Percentiles rank a stretch among this genome's conserved stretches.
These are phyloP conservation scores for Dipodomys ordii DNA, from an alignment of 2,113 vertebrate genomes.

Conservation along the genomic window DNA sequence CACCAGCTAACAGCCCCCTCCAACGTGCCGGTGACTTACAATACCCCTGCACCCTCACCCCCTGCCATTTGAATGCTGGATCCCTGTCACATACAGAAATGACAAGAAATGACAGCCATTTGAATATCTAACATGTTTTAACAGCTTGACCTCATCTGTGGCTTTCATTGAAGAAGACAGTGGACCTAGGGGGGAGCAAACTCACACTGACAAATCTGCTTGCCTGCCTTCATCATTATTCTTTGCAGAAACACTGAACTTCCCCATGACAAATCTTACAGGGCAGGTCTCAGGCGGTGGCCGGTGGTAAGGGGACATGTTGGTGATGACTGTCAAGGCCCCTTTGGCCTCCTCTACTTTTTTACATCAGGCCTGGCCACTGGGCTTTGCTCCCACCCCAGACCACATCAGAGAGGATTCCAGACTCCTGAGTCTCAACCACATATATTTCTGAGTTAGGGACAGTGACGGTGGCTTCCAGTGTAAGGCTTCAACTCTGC, in stretches of 20 bases:
- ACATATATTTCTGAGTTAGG: not conserved
- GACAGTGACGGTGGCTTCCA: not conserved
- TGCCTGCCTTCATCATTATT: not conserved
- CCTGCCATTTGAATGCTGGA: no score
- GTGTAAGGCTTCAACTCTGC: not conserved
- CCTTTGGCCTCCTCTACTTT: not conserved
- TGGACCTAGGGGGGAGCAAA: not conserved
- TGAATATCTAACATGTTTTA: not conserved
- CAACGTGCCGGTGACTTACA: not conserved
- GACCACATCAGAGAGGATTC: not conserved
- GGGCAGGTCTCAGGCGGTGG: not conserved
- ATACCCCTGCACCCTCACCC: not conserved
- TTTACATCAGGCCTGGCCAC: not conserved
- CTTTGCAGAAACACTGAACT: not conserved
- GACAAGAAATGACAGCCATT: not conserved
- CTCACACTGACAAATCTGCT: slow-evolving; percentile 1
- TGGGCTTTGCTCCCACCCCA: not conserved
- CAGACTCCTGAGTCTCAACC: not conserved
- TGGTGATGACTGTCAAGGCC: no score
- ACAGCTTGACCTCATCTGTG: not conserved
- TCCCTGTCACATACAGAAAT: not conserved
- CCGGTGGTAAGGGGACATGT: fast-evolving
- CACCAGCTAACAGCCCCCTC: not conserved
- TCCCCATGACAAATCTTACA: not conserved
- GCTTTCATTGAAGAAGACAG: slow-evolving; percentile 13